Percentiles rank a stretch among this genome's conserved stretches.
phyloP scores from a whole-genome alignment of 2,113 vertebrate species.

The Pterocles gutturalis region DNA sequence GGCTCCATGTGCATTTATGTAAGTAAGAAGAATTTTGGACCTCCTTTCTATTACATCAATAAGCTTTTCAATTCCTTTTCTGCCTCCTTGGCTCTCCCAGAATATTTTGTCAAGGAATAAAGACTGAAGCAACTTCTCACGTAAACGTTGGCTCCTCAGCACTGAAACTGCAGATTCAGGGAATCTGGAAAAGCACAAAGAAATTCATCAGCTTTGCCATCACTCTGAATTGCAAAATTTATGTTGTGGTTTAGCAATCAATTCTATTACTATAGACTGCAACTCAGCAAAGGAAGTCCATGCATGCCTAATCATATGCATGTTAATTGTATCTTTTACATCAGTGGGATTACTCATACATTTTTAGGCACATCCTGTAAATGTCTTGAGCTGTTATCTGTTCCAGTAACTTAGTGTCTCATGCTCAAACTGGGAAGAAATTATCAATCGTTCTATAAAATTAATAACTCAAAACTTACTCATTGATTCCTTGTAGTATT shows the following conservation, averaged over 20 bases:
- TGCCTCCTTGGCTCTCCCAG: constrained; percentile 96
- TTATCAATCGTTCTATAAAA: neutral
- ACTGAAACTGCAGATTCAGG: constrained; percentile 89
- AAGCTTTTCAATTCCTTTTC: constrained; percentile 93
- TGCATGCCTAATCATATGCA: neutral
- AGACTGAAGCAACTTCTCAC: constrained; percentile 94
- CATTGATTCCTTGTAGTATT: constrained; percentile 91
- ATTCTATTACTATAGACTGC: neutral
- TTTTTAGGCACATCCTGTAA: neutral
- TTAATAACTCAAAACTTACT: constrained; percentile 83
- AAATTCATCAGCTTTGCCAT: constrained; percentile 26
- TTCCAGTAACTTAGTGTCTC: neutral
- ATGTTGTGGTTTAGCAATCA: constrained; percentile 8
- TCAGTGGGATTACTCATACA: neutral
- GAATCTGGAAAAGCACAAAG: constrained; percentile 80
- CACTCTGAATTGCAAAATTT: constrained; percentile 15
- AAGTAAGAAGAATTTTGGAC: constrained; percentile 89
- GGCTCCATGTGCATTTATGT: constrained; percentile 91
- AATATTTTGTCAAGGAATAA: constrained; percentile 93
- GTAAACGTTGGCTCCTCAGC: constrained; percentile 86
- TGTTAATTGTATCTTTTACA: neutral
- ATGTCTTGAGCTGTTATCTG: neutral
- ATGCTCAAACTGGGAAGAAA: neutral
- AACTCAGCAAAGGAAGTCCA: neutral
- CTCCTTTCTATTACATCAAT: constrained; percentile 93